Evolutionary conservation across 2,113 vertebrate genomes (phyloP), one percentile per base, ranked within the genome.

Genomic region (Archocentrus centrarchus): DNA sequence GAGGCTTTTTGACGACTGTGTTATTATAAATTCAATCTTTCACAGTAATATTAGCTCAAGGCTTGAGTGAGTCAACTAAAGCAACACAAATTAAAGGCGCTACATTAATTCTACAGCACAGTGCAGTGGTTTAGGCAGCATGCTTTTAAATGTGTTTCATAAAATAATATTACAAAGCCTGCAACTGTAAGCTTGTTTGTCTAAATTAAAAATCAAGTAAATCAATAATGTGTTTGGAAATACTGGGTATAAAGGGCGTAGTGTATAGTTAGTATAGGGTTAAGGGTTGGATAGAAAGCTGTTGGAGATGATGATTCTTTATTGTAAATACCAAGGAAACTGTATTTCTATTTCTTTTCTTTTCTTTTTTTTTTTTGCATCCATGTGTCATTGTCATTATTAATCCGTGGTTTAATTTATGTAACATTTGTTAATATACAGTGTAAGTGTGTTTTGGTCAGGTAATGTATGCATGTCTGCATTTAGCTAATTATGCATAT

Each of bases 401-500:
- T 81, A 30, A 85, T 35, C 60, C 11, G 11, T 27, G 27, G 64
- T 41, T 62, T 64, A 37, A 79, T 64, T 24, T 75, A 70, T 66
- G 3, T 76, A 64, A 7, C 35, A 37, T 22, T 50, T 35, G 55
- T 75, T 63, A 59, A 80, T 41, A 76, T 61, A 77, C 82, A 39
- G 44, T 73, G 6, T 53, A 73, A 73, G 20, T 73, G 53, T 86
- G 39, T 58, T 77, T 55, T 73, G 24, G 30, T 35, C 22, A 30
- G 22, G 22, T 80, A 17, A 73, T 53, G 44, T 78, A 60, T 75
- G 37, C 55, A 35, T 63, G 55, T 80, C 37, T 79, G 9, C 24
- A 14, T 32, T 55, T 50, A 75, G 32, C 18, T 80, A 84, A 84
- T 85, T 27, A 63, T 15, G 3, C 62, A 50, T 17, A 75, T 90